Evolutionary conservation across 2,888 invertebrate species (phyloP), one percentile per base, ranked within the genome.

Genomic region (Hirtodrosophila duncani): DNA sequence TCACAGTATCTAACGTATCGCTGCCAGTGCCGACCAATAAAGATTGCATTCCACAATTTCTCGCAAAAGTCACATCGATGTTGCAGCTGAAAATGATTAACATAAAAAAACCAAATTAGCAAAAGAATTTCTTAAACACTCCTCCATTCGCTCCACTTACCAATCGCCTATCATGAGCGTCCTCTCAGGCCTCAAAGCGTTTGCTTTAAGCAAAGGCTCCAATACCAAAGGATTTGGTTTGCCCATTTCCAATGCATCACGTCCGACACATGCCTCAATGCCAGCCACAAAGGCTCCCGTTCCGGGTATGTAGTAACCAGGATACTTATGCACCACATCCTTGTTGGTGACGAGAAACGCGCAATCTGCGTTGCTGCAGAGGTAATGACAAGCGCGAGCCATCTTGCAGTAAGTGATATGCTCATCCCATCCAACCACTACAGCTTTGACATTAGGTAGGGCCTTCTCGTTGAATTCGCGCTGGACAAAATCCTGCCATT

Each of bases 361-460:
- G 67, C 94, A 92, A 11, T 92, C 88, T 1, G 92, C 91, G 69
- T 94, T 90, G 14, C 90, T 89, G 39, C 41, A 46, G 1, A 98
- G 89, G 85, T 98, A 98, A 27, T 92, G 92, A 1, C 94, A 93
- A 1, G 98, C 98, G 85, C 95, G 96, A 82, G 95, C 89, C 80
- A 98, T 90, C 88, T 99, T 99, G 0, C 92, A 90, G 84, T 94
- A 97, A 82, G 94, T 96, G 78, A 98, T 92, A 85, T 97, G 92
- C 63, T 93, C 92, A 87, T 99, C 99, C 86, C 96, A 98, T 3
- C 97, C 98, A 14, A 98, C 95, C 14, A 98, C 89, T 0, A 99
- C 98, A 29, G 98, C 98, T 1, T 94, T 95, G 11, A 99, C 92
- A 39, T 67, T 45, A 7, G 24, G 51, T 58, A 93, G 92, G 0